These are phyloP conservation scores for Wiebesia pumilae DNA, from an alignment of 1,140 invertebrate species.

Conservation along the genomic window DNA sequence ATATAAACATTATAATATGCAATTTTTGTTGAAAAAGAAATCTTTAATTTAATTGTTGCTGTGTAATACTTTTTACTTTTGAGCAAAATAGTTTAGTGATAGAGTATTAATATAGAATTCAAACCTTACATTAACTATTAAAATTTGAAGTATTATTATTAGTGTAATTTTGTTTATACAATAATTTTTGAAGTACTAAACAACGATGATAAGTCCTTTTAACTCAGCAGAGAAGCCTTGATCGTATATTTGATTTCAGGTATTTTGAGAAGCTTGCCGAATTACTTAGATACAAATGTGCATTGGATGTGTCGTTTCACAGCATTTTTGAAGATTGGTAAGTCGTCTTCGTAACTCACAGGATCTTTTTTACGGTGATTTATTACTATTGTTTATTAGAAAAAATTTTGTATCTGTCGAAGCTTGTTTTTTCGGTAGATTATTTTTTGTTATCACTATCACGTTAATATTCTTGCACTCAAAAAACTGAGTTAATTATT, in stretches of 20 bases:
- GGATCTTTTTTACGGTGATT: slow-evolving; percentile 53
- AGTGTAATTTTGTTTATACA: not conserved
- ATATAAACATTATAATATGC: not conserved
- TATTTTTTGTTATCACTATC: slow-evolving; percentile 48
- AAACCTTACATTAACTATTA: not conserved
- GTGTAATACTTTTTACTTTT: not conserved
- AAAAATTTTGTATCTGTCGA: slow-evolving; percentile 28
- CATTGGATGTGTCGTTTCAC: slow-evolving; percentile 38
- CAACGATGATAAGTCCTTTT: slow-evolving; percentile 2
- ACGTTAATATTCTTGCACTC: slow-evolving; percentile 35
- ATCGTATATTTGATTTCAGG: slow-evolving; percentile 56
- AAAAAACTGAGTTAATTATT: slow-evolving; percentile 20
- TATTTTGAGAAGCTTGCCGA: slow-evolving; percentile 48
- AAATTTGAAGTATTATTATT: not conserved
- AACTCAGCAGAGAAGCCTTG: slow-evolving; percentile 13
- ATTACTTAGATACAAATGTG: slow-evolving; percentile 19
- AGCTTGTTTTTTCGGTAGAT: slow-evolving; percentile 42
- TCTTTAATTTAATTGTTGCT: not conserved
- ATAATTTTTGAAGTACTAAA: not conserved
- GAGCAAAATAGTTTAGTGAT: not conserved
- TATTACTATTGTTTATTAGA: slow-evolving; percentile 39
- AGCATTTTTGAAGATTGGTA: slow-evolving; percentile 62
- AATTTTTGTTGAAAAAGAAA: not conserved
- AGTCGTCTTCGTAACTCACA: slow-evolving; percentile 66
- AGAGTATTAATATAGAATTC: not conserved